These are phyloP conservation scores for Mastomys coucha DNA, from an alignment of 2,113 vertebrate genomes.

Conservation along the genomic window DNA sequence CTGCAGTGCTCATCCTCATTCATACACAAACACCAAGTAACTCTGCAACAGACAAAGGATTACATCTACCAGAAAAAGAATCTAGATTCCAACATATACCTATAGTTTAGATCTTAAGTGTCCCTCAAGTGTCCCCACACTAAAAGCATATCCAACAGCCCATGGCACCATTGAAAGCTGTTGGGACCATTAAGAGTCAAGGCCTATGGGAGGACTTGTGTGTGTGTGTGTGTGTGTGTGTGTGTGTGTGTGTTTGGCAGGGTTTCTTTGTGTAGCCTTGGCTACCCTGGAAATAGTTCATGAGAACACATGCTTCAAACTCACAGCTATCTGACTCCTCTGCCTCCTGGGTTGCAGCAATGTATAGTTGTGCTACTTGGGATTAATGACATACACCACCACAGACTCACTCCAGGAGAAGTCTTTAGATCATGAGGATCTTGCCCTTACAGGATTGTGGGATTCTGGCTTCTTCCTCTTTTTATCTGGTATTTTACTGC, in stretches of 20 bases:
- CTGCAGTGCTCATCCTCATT: background rate
- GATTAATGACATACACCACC: background rate
- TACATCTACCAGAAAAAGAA: background rate
- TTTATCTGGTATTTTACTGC: background rate
- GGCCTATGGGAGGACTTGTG: too few relatives aligned
- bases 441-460: too few relatives aligned
- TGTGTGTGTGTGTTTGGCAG: too few relatives aligned
- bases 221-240: too few relatives aligned
- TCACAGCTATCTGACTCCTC: background rate
- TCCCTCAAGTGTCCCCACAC: background rate
- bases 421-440: background rate
- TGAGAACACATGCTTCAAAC: background rate
- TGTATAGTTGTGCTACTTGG: too few relatives aligned
- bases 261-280: too few relatives aligned
- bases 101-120: background rate
- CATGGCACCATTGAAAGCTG: background rate
- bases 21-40: background rate
- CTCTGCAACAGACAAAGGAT: background rate
- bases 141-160: background rate
- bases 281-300: background rate
- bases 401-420: background rate
- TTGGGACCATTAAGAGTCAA: background rate
- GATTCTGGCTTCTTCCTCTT: background rate
- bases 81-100: background rate
- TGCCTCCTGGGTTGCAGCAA: background rate